Conservation (phyloP, 2,797 vertebrate genomes). For the Manis crassicaudata region DNA sequence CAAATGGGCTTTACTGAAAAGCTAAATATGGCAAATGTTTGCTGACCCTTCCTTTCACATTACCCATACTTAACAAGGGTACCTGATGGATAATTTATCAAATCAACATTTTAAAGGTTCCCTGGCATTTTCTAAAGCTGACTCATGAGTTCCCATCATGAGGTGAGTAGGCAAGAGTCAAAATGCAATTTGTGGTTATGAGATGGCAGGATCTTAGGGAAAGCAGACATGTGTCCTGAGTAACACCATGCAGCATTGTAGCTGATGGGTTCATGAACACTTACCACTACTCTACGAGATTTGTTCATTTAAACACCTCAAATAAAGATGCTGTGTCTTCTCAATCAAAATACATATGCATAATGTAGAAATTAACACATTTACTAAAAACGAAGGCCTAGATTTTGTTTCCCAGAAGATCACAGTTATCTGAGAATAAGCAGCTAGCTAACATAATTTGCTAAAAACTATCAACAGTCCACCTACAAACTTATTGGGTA, state of each 20-base stretch:
- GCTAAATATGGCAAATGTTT: neutral
- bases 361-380: neutral
- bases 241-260: neutral
- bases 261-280: neutral
- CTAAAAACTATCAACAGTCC: neutral
- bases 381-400: neutral
- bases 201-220: neutral
- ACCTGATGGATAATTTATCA: neutral
- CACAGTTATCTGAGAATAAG: neutral
- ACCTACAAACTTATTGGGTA: neutral
- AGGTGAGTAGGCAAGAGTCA: neutral
- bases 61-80: neutral
- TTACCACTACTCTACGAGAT: neutral
- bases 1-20: neutral
- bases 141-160: neutral
- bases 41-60: neutral
- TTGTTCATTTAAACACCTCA: conserved; percentile 11
- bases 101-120: neutral
- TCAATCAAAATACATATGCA: neutral
- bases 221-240: neutral
- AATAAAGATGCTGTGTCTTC: neutral
- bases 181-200: neutral
- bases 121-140: neutral
- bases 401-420: neutral
- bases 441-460: neutral